Base-by-base conservation (phyloP, 2,888 invertebrate genomes). In the Pycnomerus fuliginosus region DNA sequence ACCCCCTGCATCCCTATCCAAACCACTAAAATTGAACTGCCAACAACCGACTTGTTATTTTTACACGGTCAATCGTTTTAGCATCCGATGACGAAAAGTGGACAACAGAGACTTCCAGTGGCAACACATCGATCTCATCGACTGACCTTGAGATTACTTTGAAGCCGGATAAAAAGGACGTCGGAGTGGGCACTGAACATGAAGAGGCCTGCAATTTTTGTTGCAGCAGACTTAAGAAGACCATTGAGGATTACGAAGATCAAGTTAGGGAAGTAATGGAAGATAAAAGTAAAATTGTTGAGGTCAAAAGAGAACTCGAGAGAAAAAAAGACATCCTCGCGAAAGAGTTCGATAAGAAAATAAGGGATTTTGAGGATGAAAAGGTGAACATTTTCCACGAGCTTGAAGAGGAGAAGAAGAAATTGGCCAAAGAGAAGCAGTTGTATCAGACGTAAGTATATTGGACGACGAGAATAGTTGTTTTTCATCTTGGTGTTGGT, bases 181-280 rank as follows among this genome's bases (percentile, higher is more conserved):
- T 38, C 1, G 48, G 27, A 4, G 35, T 40, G 0, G 36, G 32
- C 7, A 40, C 40, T 2, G 3, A 25, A 12, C 8, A 17, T 3
- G 14, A 28, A 27, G 4, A 11, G 3, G 16, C 33, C 11, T 59
- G 59, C 37, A 5, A 20, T 1, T 46, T 48, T 8, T 62, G 61
- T 16, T 42, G 46, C 15, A 24, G 31, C 13, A 45, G 53, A 23
- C 32, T 57, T 11, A 16, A 33, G 24, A 40, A 28, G n/a, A 50
- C 50, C 40, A 49, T 53, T 7, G 27, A 29, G 2, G 49, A 53
- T 11, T 50, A 44, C 13, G 39, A 45, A 8, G 23, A 74, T 72
- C 11, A 81, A 85, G 33, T 72, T 87, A 1, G 61, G 72, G 25
- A 84, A 85, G 63, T 68, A 88, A 23, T 84, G 70, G 73, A 76